Evolutionary conservation across 1,140 invertebrate genomes (phyloP).

Genomic region (Drosophila varians): DNA sequence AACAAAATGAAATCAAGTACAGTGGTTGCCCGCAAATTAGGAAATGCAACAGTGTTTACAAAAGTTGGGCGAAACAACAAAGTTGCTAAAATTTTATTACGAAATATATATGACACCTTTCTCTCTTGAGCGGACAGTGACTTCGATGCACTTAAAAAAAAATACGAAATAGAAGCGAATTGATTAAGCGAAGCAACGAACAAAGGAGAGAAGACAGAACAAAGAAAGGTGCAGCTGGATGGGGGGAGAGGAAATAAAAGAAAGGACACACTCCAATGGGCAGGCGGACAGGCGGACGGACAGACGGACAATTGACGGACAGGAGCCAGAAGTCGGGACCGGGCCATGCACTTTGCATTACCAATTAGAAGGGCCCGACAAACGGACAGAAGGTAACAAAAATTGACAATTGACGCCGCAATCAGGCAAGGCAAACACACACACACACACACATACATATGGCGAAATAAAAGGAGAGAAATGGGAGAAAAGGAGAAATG

Average conservation of each 20-base stretch:
- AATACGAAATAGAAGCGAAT: slow-evolving; percentile 61
- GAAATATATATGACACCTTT: no score
- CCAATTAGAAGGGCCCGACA: slow-evolving; percentile 57
- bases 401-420: slow-evolving; percentile 74
- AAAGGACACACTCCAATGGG: slow-evolving; percentile 13
- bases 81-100: no score
- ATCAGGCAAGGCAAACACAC: slow-evolving; percentile 40
- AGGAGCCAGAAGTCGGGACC: slow-evolving; percentile 22
- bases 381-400: slow-evolving; percentile 43
- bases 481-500: neutral
- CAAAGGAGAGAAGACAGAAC: slow-evolving; percentile 10
- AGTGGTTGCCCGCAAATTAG: neutral
- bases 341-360: slow-evolving; percentile 73
- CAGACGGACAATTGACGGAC: neutral
- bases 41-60: no score
- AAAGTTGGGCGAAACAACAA: no score
- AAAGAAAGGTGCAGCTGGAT: slow-evolving; percentile 16
- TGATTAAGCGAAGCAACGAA: slow-evolving; percentile 48
- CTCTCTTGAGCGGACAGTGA: neutral
- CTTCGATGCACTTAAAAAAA: slow-evolving; percentile 29
- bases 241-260: slow-evolving; percentile 9
- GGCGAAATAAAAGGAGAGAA: neutral
- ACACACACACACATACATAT: slow-evolving; percentile 9
- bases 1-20: slow-evolving; percentile 24
- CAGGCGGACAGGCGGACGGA: no score